phyloP scores from a whole-genome alignment of 92 coral and sea anemone species.

The Nematostella vectensis region DNA sequence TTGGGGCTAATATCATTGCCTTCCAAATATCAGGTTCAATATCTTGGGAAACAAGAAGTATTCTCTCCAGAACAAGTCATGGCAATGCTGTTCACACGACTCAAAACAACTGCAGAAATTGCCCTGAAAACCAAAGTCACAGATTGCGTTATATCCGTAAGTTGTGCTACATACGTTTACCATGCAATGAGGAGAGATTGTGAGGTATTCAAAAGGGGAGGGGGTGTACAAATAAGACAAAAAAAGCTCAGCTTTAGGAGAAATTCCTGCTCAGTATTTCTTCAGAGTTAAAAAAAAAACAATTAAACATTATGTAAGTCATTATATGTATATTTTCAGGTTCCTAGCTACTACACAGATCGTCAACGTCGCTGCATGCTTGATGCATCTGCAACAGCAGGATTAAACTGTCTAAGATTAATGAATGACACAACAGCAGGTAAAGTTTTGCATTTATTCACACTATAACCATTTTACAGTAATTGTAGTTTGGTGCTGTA shows the following conservation, averaged over 20 bases:
- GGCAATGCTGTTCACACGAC: conserved; percentile 84
- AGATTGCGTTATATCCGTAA: conserved; percentile 93
- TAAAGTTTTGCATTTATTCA: too few relatives aligned
- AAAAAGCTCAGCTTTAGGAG: too few relatives aligned
- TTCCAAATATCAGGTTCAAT: conserved; percentile 62
- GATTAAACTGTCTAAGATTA: conserved; percentile 85
- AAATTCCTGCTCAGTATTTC: too few relatives aligned
- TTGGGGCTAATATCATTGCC: too few relatives aligned
- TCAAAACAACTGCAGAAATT: conserved; percentile 60
- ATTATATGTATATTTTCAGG: too few relatives aligned
- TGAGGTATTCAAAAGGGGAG: too few relatives aligned
- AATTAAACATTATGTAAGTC: too few relatives aligned
- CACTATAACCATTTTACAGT: background rate
- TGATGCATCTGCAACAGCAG: conserved; percentile 78
- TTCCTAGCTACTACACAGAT: conserved; percentile 92
- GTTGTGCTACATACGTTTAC: too few relatives aligned
- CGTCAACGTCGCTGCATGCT: conserved; percentile 90
- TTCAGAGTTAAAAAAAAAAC: too few relatives aligned
- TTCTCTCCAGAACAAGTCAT: conserved; percentile 92
- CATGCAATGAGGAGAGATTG: too few relatives aligned
- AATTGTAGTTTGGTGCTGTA: too few relatives aligned
- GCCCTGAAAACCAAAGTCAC: conserved; percentile 68
- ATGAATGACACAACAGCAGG: conserved; percentile 99
- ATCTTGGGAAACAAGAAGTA: conserved; percentile 60
- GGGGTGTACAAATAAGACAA: too few relatives aligned